These are phyloP conservation scores for Petrolisthes cinctipes DNA, from an alignment of 2,888 invertebrate genomes.

Conservation along the genomic window DNA sequence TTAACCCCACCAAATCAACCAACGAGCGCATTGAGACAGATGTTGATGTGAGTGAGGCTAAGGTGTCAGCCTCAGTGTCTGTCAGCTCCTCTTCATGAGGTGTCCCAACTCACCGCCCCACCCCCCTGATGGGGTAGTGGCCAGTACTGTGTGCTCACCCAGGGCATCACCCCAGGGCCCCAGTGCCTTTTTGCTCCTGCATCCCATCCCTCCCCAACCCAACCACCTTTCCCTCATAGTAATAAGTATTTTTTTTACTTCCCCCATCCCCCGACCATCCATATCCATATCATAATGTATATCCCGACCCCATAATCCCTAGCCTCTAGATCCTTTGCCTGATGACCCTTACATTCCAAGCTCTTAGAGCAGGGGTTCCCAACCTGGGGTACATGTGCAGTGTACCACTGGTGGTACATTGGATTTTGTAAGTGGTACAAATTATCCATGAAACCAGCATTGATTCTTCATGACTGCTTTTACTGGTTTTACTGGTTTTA, in stretches of 20 bases:
- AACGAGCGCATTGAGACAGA: conserved; percentile 6
- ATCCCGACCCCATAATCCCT: neutral
- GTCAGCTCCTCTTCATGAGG: conserved; percentile 44
- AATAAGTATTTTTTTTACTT: too few species aligned
- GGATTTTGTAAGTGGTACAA: too few species aligned
- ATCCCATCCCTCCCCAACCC: neutral
- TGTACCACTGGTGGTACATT: too few species aligned
- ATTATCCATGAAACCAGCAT: too few species aligned
- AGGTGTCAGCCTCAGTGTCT: conserved; percentile 58
- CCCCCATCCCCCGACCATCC: neutral
- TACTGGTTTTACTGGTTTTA: too few species aligned
- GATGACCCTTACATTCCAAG: too few species aligned
- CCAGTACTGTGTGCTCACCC: conserved; percentile 28
- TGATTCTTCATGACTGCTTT: too few species aligned
- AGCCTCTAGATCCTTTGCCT: neutral
- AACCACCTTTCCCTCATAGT: neutral
- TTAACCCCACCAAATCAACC: neutral
- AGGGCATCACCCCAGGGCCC: conserved; percentile 22
- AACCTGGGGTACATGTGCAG: too few species aligned
- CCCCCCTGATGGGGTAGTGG: neutral
- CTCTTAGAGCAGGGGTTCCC: too few species aligned
- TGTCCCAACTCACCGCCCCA: neutral
- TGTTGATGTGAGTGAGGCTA: conserved; percentile 55
- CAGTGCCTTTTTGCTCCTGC: neutral
- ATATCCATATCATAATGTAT: neutral